Evolutionary conservation across 23 tunicate genomes (phyloP), one percentile per base, ranked within the genome.

Genomic region (Diplosoma virens): DNA sequence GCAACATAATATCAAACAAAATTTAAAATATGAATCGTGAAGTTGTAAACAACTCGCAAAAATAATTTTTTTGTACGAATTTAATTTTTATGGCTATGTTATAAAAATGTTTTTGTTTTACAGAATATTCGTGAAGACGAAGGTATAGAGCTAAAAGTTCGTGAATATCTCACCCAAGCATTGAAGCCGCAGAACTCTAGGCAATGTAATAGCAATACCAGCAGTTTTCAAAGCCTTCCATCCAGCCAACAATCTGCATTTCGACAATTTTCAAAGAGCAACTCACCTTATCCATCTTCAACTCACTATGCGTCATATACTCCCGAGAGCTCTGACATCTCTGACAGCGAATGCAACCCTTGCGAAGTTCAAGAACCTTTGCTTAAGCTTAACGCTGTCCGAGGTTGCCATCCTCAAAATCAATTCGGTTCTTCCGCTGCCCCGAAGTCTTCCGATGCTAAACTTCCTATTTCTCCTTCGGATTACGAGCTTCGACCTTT

Each of bases 391-490:
- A n/a, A n/a, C n/a, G n/a, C n/a, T n/a, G n/a, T n/a, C n/a, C n/a
- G n/a, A n/a, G n/a, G n/a, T n/a, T n/a, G n/a, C n/a, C n/a, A n/a
- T n/a, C n/a, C n/a, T n/a, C n/a, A n/a, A n/a, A 21, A 37, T 9
- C 58, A 61, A 16, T 45, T 75, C 2, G 83, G 66, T 3, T 65
- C 83, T 0, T 74, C 65, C 29, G 27, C 75, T 11, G 75, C 32
- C 54, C 31, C 71, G 1, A 6, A 5, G 6, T 64, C 75, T 1
- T 74, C 81, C 25, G 72, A 31, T 27, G 48, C 60, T 33, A 81
- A 64, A 3, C 87, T 82, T 20, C 87, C 87, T 30, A 81, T 81
- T 3, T 81, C 87, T 61, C 87, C 87, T 11, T 34, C 75, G 1
- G 87, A 82, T 24, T 46, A 64, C 32, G 87, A 82, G 36, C 66